phyloP scores from a whole-genome alignment of 1,140 invertebrate genomes.

The Atta colombica region DNA sequence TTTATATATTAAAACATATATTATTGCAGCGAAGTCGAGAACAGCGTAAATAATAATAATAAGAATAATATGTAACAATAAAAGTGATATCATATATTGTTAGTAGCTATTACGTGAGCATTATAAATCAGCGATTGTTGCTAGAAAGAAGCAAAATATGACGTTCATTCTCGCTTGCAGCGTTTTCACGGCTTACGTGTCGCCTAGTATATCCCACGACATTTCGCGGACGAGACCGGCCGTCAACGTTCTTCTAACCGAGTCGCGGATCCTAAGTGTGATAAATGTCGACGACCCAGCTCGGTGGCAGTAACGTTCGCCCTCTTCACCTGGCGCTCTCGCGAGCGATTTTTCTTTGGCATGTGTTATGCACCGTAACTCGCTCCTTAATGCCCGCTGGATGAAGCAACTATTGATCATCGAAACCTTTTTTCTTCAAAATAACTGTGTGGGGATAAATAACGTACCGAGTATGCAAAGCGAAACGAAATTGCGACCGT shows the following conservation, averaged over 20 bases:
- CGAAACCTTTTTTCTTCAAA: background rate
- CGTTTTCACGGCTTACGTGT: background rate
- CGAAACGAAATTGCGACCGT: background rate
- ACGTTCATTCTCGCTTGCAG: background rate
- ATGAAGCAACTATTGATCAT: constrained; percentile 31
- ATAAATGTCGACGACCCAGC: constrained; percentile 43
- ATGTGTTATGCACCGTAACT: constrained; percentile 18
- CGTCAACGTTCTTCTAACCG: constrained; percentile 35
- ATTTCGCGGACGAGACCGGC: constrained; percentile 5
- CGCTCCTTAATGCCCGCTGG: background rate
- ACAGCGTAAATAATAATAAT: background rate
- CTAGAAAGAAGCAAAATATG: constrained; percentile 1
- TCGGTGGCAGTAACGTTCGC: background rate
- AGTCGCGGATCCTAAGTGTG: constrained; percentile 49
- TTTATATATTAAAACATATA: background rate
- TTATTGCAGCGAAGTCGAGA: background rate
- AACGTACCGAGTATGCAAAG: no score
- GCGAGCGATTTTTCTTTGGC: constrained; percentile 51
- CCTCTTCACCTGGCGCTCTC: constrained; percentile 1
- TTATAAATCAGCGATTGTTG: background rate
- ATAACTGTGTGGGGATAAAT: background rate
- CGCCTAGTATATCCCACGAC: background rate
- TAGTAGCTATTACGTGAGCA: background rate
- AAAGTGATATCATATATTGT: background rate
- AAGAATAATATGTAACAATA: background rate